Evolutionary conservation across 2,888 invertebrate species (phyloP).

Genomic region (Xylophagus ater): DNA sequence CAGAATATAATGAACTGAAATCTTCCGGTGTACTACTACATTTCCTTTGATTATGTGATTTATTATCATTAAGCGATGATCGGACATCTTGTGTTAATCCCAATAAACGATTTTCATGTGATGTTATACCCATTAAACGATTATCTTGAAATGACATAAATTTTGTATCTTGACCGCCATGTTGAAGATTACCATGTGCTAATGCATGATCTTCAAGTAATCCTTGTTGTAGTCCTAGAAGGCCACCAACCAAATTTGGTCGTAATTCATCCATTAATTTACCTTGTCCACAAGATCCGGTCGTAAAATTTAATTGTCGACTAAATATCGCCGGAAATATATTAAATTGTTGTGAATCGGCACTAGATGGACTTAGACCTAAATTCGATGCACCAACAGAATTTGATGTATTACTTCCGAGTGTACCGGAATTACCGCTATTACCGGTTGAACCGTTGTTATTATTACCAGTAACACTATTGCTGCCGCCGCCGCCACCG

Average conservation of each 20-base stretch:
- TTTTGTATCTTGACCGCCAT: conserved; percentile 39
- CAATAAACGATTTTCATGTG: conserved; percentile 37
- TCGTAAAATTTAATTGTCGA: conserved; percentile 72
- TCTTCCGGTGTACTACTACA: conserved; percentile 83
- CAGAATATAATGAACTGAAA: conserved; percentile 75
- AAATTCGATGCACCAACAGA: conserved; percentile 27
- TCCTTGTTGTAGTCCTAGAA: conserved; percentile 66
- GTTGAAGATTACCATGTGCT: conserved; percentile 44
- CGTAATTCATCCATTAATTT: conserved; percentile 81
- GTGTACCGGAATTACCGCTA: conserved; percentile 11
- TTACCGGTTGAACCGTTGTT: conserved; percentile 14
- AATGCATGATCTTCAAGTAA: conserved; percentile 61
- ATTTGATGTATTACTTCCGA: conserved; percentile 12
- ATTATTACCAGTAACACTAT: conserved; percentile 36
- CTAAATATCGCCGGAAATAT: conserved; percentile 87
- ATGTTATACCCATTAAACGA: conserved; percentile 38
- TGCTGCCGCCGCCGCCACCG: conserved; percentile 44
- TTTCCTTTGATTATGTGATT: conserved; percentile 48
- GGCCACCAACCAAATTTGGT: conserved; percentile 68
- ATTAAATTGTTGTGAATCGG: conserved; percentile 66
- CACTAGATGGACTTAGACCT: conserved; percentile 38
- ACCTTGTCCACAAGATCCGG: conserved; percentile 58
- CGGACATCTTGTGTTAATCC: conserved; percentile 44
- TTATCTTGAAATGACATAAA: conserved; percentile 42
- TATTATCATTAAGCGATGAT: conserved; percentile 39